Conservation (phyloP, 53 echinoderm and acorn worm species). For the Paracentrotus lividus region DNA sequence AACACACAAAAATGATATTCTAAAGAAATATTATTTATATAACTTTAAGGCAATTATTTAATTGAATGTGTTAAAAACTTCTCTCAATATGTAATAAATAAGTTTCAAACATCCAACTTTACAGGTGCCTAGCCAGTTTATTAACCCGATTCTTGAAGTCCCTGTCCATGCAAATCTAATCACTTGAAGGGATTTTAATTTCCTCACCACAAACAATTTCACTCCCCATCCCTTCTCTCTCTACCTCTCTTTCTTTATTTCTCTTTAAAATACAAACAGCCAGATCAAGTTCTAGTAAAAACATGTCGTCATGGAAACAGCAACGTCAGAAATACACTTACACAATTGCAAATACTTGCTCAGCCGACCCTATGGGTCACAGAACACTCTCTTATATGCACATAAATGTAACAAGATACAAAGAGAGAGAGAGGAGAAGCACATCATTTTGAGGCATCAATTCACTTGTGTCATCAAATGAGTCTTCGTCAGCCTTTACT, state of each 20-base stretch:
- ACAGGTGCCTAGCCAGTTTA: not conserved
- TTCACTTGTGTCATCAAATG: not conserved
- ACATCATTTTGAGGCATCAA: too few relatives aligned
- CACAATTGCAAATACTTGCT: not conserved
- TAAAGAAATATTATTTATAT: too few relatives aligned
- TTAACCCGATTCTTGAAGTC: not conserved
- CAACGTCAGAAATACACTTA: constrained; percentile 28
- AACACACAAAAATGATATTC: too few relatives aligned
- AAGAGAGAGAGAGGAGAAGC: not conserved
- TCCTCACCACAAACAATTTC: not conserved
- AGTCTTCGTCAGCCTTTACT: not conserved
- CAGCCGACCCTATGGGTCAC: not conserved
- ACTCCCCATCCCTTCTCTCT: not conserved
- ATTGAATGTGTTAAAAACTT: too few relatives aligned
- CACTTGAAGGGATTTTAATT: not conserved
- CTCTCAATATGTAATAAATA: too few relatives aligned
- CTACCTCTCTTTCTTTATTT: not conserved
- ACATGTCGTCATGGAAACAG: constrained; percentile 16
- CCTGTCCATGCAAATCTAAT: not conserved
- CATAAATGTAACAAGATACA: not conserved
- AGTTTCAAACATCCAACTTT: too few relatives aligned
- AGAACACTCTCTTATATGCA: not conserved
- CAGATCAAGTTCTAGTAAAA: not conserved
- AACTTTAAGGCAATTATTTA: too few relatives aligned
- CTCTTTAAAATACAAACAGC: not conserved